These are phyloP conservation scores for Onychostruthus taczanowskii DNA, from an alignment of 2,113 vertebrate species.

Conservation along the genomic window DNA sequence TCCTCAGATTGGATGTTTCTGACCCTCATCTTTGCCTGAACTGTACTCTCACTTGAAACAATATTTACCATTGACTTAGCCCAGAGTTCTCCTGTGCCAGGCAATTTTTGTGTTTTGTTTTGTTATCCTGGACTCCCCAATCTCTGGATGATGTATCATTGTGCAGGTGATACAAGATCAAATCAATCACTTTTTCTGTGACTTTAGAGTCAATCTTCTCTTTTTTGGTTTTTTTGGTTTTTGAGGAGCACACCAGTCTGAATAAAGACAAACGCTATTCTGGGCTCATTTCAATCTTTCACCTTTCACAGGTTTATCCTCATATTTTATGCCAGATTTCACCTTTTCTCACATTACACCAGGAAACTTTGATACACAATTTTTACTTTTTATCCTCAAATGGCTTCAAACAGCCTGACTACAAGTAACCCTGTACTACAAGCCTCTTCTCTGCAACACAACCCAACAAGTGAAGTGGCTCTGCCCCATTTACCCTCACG, in stretches of 20 bases:
- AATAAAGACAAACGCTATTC: neutral
- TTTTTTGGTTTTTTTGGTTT: neutral
- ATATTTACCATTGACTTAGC: neutral
- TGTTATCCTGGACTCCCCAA: neutral
- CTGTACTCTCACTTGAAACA: neutral
- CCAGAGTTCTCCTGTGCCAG: neutral
- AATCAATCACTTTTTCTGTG: neutral
- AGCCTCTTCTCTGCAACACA: neutral
- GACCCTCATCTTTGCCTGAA: neutral
- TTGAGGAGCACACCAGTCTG: neutral
- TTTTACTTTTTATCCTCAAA: neutral
- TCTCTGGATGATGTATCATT: neutral
- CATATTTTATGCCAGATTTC: neutral
- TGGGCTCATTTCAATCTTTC: neutral
- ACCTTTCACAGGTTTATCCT: neutral
- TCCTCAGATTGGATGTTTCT: neutral
- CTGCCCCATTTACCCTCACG: neutral
- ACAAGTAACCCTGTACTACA: neutral
- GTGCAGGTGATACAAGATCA: neutral
- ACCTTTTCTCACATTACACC: neutral
- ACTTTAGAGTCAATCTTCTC: neutral
- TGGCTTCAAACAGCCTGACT: neutral
- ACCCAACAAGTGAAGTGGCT: neutral
- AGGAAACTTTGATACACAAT: neutral
- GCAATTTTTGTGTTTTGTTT: neutral